Conservation (phyloP, 2,113 vertebrate genomes). For the Saccopteryx bilineata region DNA sequence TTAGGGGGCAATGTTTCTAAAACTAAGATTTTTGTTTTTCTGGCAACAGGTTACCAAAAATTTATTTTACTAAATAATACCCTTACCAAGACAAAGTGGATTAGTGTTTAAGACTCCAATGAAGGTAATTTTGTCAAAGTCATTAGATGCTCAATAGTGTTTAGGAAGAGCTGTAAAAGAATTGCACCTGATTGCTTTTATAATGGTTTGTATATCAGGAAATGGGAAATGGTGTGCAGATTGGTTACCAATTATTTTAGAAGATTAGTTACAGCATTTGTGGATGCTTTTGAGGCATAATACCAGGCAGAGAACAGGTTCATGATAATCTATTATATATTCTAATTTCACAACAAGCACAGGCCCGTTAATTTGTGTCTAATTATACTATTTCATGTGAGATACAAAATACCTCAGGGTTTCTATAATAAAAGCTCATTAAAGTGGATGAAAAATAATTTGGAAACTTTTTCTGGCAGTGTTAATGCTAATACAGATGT, state of each 20-base stretch:
- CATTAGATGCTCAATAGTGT: conserved; percentile 87
- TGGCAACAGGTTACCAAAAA: conserved; percentile 42
- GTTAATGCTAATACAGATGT: conserved; percentile 87
- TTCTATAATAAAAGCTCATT: conserved; percentile 88
- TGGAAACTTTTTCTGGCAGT: conserved; percentile 84
- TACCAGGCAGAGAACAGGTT: conserved; percentile 82
- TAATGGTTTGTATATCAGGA: conserved; percentile 79
- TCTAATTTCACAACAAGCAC: conserved; percentile 84
- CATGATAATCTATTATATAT: conserved; percentile 84
- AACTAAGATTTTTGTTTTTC: conserved; percentile 59
- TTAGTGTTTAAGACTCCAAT: conserved; percentile 77
- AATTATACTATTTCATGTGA: conserved; percentile 88
- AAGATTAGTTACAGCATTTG: conserved; percentile 84
- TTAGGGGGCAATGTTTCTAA: conserved; percentile 69
- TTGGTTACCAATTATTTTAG: conserved; percentile 85
- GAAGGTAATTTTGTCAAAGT: conserved; percentile 84
- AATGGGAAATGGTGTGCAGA: conserved; percentile 79
- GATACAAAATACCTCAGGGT: conserved; percentile 88
- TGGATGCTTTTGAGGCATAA: conserved; percentile 81
- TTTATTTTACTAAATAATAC: conserved; percentile 72
- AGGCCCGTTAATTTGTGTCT: conserved; percentile 88
- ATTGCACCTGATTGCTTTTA: conserved; percentile 83
- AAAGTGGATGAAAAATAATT: conserved; percentile 87
- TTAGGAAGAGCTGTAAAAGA: conserved; percentile 78
- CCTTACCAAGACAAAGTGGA: conserved; percentile 72